These are phyloP conservation scores for Syngnathus typhle DNA, from an alignment of 2,113 vertebrate species.

Conservation along the genomic window DNA sequence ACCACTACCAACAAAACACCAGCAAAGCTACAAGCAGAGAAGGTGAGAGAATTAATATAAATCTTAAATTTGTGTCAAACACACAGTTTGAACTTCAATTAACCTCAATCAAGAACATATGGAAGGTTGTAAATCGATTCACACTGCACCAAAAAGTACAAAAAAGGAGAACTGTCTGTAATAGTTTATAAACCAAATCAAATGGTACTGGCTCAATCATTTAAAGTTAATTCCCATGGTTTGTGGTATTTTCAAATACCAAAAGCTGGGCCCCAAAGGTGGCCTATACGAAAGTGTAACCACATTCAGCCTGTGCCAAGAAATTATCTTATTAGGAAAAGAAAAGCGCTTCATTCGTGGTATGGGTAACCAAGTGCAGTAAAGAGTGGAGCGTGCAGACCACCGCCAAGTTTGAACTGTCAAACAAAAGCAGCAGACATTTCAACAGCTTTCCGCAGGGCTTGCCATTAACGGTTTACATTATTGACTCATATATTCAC, in stretches of 20 bases:
- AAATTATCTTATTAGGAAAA: conserved; percentile 53
- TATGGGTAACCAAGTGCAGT: conserved; percentile 23
- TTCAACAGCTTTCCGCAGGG: background rate
- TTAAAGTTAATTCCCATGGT: conserved; percentile 52
- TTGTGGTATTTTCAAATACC: conserved; percentile 47
- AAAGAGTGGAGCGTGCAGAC: conserved; percentile 1
- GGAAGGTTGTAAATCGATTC: conserved; percentile 16
- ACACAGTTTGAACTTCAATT: conserved; percentile 31
- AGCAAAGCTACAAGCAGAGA: conserved; percentile 7
- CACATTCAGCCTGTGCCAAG: conserved; percentile 42
- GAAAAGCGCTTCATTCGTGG: conserved; percentile 31
- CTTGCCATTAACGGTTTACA: background rate
- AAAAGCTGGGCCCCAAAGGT: conserved; percentile 38
- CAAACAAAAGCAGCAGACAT: background rate
- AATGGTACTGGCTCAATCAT: conserved; percentile 42
- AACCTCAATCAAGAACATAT: conserved; percentile 23
- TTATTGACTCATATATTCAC: background rate
- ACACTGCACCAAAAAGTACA: conserved; percentile 13
- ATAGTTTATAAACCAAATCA: conserved; percentile 43
- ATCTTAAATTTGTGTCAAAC: conserved; percentile 33
- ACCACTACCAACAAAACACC: conserved; percentile 5
- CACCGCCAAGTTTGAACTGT: background rate
- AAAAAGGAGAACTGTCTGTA: conserved; percentile 30
- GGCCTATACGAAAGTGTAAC: conserved; percentile 32
- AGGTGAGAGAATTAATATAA: conserved; percentile 27